A percentile compares a stretch with the other conserved stretches of the same genome.
Conservation (phyloP, 2,797 vertebrate genomes). For the Pipistrellus pygmaeus region DNA sequence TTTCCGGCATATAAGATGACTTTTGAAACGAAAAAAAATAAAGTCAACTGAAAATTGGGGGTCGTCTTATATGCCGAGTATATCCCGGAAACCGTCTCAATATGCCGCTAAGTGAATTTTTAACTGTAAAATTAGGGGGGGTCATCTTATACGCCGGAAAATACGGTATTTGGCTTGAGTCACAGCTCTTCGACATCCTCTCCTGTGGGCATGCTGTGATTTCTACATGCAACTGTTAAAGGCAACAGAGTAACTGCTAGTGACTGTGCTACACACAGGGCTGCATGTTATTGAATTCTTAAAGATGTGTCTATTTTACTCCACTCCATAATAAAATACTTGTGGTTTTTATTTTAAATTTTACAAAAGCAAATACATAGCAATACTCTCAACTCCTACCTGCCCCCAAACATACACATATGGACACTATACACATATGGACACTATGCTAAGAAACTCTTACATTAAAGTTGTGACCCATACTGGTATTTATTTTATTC, state of each 20-base stretch:
- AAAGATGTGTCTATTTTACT: neutral
- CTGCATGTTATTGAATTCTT: neutral
- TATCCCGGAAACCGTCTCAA: no score
- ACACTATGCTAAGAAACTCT: neutral
- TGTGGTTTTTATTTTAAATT: slow-evolving; percentile 15
- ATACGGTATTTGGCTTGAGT: neutral
- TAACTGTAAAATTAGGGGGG: no score
- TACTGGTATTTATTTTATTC: neutral
- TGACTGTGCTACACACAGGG: neutral
- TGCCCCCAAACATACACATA: neutral
- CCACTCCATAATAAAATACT: neutral
- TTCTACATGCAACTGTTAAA: neutral
- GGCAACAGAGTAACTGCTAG: neutral
- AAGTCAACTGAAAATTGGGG: no score
- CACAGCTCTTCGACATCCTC: neutral
- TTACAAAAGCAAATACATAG: slow-evolving; percentile 23
- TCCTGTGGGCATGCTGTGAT: neutral
- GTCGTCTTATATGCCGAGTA: no score
- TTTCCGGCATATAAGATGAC: no score
- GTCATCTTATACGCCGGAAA: no score
- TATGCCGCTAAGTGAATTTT: no score
- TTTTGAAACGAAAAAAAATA: no score
- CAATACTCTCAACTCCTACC: neutral
- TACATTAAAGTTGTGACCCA: neutral
- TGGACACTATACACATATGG: neutral